Percentiles rank a stretch among this genome's conserved stretches.
phyloP scores from a whole-genome alignment of 2,888 invertebrate genomes.

The Papilio elwesi region DNA sequence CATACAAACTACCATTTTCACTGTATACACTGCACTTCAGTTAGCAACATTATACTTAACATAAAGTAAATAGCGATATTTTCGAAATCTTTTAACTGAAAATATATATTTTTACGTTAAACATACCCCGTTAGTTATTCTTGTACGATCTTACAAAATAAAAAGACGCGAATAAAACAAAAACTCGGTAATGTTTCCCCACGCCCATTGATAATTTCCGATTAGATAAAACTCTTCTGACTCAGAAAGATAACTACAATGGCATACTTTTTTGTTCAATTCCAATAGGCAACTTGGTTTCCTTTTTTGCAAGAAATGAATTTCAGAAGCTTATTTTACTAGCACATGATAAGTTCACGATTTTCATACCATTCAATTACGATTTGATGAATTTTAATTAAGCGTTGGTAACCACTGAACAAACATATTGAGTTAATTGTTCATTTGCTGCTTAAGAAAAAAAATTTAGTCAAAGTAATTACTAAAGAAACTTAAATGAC shows the following conservation, averaged over 20 bases:
- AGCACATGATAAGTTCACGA: no score
- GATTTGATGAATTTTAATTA: no score
- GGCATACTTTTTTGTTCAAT: constrained; percentile 52
- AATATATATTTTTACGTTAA: constrained; percentile 33
- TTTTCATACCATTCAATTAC: no score
- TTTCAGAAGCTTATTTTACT: background rate
- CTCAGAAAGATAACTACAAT: constrained; percentile 62
- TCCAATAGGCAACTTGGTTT: constrained; percentile 16
- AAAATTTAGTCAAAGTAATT: no score
- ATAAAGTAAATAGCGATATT: no score
- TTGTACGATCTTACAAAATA: background rate
- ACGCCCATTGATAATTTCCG: constrained; percentile 71
- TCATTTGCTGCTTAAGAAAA: no score
- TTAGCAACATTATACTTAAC: constrained; percentile 27
- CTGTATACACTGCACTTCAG: constrained; percentile 33
- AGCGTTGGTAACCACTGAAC: no score
- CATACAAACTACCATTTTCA: constrained; percentile 74
- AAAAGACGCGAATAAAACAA: constrained; percentile 51
- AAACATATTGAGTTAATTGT: no score
- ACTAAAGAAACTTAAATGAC: no score
- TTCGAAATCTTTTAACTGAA: constrained; percentile 47
- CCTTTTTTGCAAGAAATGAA: constrained; percentile 3
- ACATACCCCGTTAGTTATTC: background rate
- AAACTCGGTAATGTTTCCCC: constrained; percentile 51
- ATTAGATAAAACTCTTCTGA: constrained; percentile 71